Evolutionary conservation across 2,888 invertebrate genomes (phyloP).

Genomic region (Gymnoscelis rufifasciata): DNA sequence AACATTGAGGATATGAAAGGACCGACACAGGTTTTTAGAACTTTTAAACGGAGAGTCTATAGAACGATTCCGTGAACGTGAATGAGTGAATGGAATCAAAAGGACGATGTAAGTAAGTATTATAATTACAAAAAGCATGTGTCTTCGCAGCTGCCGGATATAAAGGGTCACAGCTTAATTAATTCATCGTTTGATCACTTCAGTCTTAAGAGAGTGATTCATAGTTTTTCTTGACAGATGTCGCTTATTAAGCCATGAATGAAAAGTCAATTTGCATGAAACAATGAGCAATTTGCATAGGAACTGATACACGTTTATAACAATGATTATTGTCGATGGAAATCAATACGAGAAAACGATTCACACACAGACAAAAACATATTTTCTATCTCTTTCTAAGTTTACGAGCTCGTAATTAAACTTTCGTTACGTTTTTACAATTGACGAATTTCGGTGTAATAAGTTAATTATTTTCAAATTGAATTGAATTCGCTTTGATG

Average conservation of each 20-base stretch:
- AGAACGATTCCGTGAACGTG: constrained; percentile 23
- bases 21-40: constrained; percentile 14
- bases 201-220: constrained; percentile 72
- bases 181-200: constrained; percentile 64
- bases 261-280: constrained; percentile 72
- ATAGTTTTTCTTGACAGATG: constrained; percentile 72
- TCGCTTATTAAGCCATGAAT: constrained; percentile 69
- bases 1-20: constrained; percentile 4
- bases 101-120: constrained; percentile 43
- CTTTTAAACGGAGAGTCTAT: constrained; percentile 1
- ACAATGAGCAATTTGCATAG: constrained; percentile 71
- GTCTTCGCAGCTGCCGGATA: constrained; percentile 69
- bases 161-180: constrained; percentile 72
- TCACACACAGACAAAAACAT: constrained; percentile 52
- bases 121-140: constrained; percentile 60
- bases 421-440: constrained; percentile 54
- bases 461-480: constrained; percentile 21
- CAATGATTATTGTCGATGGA: constrained; percentile 69
- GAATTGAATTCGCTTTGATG: too few species aligned
- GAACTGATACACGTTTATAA: constrained; percentile 51
- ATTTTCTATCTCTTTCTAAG: constrained; percentile 41
- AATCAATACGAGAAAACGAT: constrained; percentile 72
- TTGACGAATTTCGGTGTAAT: constrained; percentile 58
- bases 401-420: constrained; percentile 46
- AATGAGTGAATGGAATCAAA: constrained; percentile 28